Evolutionary conservation across 2,888 invertebrate species (phyloP).

Genomic region (Drosophila subquinaria): DNA sequence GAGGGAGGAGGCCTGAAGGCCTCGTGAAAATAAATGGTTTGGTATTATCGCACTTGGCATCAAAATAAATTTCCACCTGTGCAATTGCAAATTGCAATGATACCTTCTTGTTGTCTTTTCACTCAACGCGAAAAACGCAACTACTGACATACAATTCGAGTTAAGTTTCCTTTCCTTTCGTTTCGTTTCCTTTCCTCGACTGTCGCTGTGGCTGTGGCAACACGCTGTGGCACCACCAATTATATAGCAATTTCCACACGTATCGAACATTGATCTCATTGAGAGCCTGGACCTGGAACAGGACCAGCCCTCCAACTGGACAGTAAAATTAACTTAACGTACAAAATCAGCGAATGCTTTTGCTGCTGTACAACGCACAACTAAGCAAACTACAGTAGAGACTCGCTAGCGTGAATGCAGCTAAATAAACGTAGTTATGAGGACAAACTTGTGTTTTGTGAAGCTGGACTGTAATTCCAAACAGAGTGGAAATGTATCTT

Average conservation of each 20-base stretch:
- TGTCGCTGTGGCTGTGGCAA: constrained; percentile 37
- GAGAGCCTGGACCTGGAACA: constrained; percentile 33
- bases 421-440: background rate
- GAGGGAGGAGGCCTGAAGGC: constrained; percentile 24
- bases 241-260: constrained; percentile 81
- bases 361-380: constrained; percentile 16
- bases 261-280: constrained; percentile 78
- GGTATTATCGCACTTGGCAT: constrained; percentile 79
- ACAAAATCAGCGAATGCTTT: background rate
- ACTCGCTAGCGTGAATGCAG: background rate
- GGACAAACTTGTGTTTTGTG: background rate
- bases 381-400: constrained; percentile 34
- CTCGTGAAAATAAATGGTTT: constrained; percentile 70
- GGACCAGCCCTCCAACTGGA: constrained; percentile 16
- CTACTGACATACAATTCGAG: constrained; percentile 62
- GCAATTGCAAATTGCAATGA: constrained; percentile 82
- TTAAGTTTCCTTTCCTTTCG: constrained; percentile 63
- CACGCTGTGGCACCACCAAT: constrained; percentile 61
- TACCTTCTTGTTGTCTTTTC: constrained; percentile 62
- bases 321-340: constrained; percentile 58
- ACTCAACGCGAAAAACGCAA: constrained; percentile 53
- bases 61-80: constrained; percentile 83
- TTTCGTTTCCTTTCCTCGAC: constrained; percentile 60
- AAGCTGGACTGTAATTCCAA: constrained; percentile 12
- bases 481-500: constrained; percentile 55